These are phyloP conservation scores for Trachops cirrhosus DNA, from an alignment of 2,797 vertebrate genomes.

Conservation along the genomic window DNA sequence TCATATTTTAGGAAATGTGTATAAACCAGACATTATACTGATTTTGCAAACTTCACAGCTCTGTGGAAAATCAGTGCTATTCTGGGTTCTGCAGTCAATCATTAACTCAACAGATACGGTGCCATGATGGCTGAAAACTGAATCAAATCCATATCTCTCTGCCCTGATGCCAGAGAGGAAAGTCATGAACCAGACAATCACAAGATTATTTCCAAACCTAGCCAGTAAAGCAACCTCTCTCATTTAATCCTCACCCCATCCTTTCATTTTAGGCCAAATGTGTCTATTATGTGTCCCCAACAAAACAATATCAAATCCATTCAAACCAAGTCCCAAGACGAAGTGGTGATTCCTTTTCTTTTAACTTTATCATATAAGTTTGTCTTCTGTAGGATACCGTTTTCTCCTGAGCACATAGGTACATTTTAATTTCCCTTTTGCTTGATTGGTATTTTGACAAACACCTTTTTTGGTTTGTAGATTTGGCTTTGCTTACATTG, in stretches of 20 bases:
- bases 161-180: background rate
- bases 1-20: background rate
- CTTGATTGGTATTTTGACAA: background rate
- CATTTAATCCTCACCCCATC: background rate
- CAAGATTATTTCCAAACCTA: background rate
- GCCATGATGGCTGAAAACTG: background rate
- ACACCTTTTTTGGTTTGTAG: background rate
- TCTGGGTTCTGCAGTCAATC: background rate
- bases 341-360: background rate
- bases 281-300: background rate
- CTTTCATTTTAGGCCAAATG: background rate
- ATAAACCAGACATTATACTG: background rate
- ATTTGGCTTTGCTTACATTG: constrained; percentile 9
- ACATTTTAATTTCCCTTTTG: background rate
- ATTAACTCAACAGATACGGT: background rate
- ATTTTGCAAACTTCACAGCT: background rate
- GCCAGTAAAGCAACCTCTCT: background rate
- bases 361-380: background rate
- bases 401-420: background rate
- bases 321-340: background rate
- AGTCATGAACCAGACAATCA: background rate
- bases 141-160: background rate
- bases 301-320: background rate
- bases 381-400: background rate
- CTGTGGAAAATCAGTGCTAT: background rate